phyloP scores from a whole-genome alignment of 2,888 invertebrate genomes.

The Calliphora vomitoria region DNA sequence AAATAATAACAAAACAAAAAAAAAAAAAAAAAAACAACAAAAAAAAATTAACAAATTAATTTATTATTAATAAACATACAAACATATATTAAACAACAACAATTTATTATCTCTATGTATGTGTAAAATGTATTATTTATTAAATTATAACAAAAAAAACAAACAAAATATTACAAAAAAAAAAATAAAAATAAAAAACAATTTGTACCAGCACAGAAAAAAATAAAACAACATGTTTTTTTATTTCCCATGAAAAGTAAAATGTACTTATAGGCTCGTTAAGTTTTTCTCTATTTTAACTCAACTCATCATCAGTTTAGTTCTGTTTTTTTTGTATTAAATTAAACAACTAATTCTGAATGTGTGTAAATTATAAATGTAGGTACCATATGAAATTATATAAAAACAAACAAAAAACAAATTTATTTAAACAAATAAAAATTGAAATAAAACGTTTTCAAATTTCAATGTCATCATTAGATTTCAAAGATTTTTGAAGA shows the following conservation, averaged over 20 bases:
- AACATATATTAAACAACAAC: conserved; percentile 48
- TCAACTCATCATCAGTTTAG: no score
- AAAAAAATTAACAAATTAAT: conserved; percentile 66
- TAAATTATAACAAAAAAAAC: conserved; percentile 51
- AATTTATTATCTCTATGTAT: conserved; percentile 69
- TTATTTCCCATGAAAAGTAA: neutral
- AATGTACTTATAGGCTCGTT: conserved; percentile 56
- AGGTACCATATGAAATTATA: conserved; percentile 68
- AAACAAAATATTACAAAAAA: conserved; percentile 11
- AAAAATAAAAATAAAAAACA: conserved; percentile 42
- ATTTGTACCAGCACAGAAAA: conserved; percentile 64
- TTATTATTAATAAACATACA: conserved; percentile 62
- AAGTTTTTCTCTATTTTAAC: conserved; percentile 46
- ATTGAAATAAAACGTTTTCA: conserved; percentile 46
- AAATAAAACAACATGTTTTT: neutral
- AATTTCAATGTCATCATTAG: conserved; percentile 47
- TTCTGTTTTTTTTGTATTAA: conserved; percentile 35
- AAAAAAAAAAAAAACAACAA: conserved; percentile 38
- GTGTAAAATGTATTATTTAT: conserved; percentile 74
- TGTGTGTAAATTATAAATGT: conserved; percentile 67
- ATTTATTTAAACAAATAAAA: conserved; percentile 53
- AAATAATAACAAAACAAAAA: conserved; percentile 44
- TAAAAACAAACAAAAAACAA: conserved; percentile 42
- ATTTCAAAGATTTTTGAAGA: conserved; percentile 45
- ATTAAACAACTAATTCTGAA: conserved; percentile 52